A percentile compares a stretch with the other conserved stretches of the same genome.
These are phyloP conservation scores for Prunella fulvescens DNA, from an alignment of 2,113 vertebrate species.

Conservation along the genomic window DNA sequence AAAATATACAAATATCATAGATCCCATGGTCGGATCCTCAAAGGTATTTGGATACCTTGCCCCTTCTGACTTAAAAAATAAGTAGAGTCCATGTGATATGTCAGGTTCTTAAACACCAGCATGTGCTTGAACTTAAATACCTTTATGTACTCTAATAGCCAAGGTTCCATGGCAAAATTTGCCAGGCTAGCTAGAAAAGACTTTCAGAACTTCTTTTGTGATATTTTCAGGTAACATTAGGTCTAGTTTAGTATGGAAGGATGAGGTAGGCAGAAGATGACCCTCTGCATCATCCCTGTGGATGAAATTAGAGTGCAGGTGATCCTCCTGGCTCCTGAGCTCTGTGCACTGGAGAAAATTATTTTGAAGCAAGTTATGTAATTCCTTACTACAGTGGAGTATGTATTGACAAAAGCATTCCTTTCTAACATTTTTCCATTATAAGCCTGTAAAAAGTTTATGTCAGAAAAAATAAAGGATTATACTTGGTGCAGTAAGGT, in stretches of 20 bases:
- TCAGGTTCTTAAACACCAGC: not conserved
- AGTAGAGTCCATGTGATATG: accelerated
- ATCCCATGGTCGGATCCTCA: not conserved
- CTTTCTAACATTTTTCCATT: not conserved
- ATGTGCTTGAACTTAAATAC: not conserved
- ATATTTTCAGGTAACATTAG: not conserved
- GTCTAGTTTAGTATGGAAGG: not conserved
- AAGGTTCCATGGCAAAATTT: not conserved
- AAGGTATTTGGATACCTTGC: not conserved
- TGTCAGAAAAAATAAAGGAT: not conserved
- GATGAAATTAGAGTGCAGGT: not conserved
- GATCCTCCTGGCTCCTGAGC: not conserved
- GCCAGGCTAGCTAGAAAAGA: not conserved
- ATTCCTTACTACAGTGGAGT: not conserved
- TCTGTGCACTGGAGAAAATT: not conserved
- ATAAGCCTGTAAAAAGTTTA: not conserved
- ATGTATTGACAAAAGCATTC: not conserved
- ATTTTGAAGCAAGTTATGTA: not conserved
- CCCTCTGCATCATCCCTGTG: not conserved
- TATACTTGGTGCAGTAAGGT: not conserved
- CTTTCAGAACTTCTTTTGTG: not conserved
- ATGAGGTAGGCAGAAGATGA: not conserved
- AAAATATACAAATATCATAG: not conserved
- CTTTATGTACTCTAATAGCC: not conserved
- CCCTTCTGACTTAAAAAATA: not conserved